Evolutionary conservation across 2,888 invertebrate species (phyloP).

Genomic region (Coelopa pilipes): DNA sequence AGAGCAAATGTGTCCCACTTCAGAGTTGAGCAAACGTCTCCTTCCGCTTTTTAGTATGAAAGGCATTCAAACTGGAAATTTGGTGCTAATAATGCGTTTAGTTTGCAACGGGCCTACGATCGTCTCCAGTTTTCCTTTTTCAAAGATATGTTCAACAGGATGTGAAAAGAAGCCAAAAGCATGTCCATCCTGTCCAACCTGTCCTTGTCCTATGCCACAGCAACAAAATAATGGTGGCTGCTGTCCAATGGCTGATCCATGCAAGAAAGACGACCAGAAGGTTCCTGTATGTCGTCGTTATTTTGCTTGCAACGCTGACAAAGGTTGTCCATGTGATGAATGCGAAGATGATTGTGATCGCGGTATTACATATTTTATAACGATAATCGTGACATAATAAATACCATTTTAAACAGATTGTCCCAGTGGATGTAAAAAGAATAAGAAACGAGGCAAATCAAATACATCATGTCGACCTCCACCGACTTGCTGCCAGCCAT

Average conservation of each 20-base stretch:
- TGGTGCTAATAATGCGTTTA: conserved; percentile 61
- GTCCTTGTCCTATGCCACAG: conserved; percentile 34
- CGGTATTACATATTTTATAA: conserved; percentile 48
- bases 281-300: conserved; percentile 53
- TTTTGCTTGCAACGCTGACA: conserved; percentile 59
- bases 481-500: conserved; percentile 31
- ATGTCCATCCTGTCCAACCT: conserved; percentile 30
- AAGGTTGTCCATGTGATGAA: conserved; percentile 54
- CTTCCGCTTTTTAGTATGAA: conserved; percentile 61
- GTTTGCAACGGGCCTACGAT: conserved; percentile 63
- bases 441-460: conserved; percentile 32
- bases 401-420: conserved; percentile 31
- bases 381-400: background rate
- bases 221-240: conserved; percentile 26
- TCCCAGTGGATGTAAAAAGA: conserved; percentile 39
- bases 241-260: conserved; percentile 48
- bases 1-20: conserved; percentile 60
- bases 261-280: conserved; percentile 39
- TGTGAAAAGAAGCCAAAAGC: conserved; percentile 38
- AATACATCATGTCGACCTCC: conserved; percentile 10
- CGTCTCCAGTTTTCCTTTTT: conserved; percentile 59
- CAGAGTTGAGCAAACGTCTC: conserved; percentile 59
- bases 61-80: conserved; percentile 61
- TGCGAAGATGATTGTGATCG: conserved; percentile 62
- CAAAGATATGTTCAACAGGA: conserved; percentile 48